Evolutionary conservation across 1,140 invertebrate genomes (phyloP).

Genomic region (Nasonia longicornis): DNA sequence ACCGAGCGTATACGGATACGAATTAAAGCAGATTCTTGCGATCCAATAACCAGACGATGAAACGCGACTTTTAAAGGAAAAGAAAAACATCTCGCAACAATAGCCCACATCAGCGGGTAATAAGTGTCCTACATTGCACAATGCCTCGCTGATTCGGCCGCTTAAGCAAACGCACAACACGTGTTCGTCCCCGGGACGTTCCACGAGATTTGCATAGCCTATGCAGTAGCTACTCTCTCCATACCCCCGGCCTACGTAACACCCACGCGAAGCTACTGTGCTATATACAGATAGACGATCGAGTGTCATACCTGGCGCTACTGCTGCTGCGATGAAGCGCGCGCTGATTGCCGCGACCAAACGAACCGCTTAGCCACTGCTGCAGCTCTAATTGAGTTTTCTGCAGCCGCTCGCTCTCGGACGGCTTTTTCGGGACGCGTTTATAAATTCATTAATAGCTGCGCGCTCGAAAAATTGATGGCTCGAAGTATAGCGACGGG

Average conservation of each 20-base stretch:
- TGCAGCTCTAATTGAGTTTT: conserved; percentile 21
- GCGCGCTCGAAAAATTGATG: background rate
- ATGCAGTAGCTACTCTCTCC: background rate
- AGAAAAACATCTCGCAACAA: background rate
- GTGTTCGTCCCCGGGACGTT: background rate
- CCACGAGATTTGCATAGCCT: conserved; percentile 16
- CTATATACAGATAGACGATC: background rate
- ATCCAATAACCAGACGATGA: no score
- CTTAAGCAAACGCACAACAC: conserved; percentile 6
- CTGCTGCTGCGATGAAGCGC: conserved; percentile 3
- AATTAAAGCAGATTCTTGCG: no score
- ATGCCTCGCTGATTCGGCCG: conserved; percentile 15
- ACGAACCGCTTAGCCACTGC: conserved; percentile 2
- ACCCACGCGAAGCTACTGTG: background rate
- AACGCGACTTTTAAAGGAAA: no score
- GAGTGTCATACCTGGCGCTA: background rate
- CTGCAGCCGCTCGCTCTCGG: background rate
- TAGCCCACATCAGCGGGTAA: background rate
- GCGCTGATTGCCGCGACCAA: conserved; percentile 20
- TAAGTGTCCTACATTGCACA: background rate
- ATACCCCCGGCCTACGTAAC: background rate
- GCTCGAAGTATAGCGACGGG: background rate
- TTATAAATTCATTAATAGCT: background rate
- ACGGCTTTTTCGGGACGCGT: background rate
- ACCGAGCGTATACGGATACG: background rate